Conservation (phyloP, 2,888 invertebrate genomes). For the Metellina segmentata region DNA sequence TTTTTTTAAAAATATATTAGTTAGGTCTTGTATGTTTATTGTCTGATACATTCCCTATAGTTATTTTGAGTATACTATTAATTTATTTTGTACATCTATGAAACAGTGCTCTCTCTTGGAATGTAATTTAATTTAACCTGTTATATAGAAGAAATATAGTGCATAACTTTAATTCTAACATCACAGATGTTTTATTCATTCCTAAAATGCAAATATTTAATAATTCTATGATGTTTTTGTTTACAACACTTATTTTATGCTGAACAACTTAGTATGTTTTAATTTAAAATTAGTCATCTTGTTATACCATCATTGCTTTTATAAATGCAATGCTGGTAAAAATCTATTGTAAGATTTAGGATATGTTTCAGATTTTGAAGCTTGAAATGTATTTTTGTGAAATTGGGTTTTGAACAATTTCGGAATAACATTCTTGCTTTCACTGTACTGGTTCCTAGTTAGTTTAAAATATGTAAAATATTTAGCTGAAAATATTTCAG, state of each 20-base stretch:
- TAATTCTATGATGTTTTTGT: too few species aligned
- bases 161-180: too few species aligned
- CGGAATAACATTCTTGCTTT: neutral
- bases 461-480: constrained; percentile 24
- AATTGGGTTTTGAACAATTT: neutral
- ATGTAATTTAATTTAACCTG: neutral
- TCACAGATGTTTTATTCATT: neutral
- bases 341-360: neutral
- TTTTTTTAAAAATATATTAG: neutral
- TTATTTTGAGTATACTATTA: too few species aligned
- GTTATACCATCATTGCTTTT: too few species aligned
- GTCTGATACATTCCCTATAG: neutral
- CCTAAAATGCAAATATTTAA: neutral
- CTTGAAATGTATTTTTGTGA: neutral
- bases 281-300: too few species aligned
- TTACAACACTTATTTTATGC: too few species aligned
- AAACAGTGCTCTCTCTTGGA: neutral
- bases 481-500: constrained; percentile 26
- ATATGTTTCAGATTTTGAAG: neutral
- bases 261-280: too few species aligned
- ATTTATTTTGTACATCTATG: neutral
- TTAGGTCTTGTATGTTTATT: neutral
- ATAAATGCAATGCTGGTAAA: too few species aligned
- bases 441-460: neutral
- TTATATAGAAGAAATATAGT: neutral